phyloP scores from a whole-genome alignment of 1,140 invertebrate species.

The Hyles vespertilio region DNA sequence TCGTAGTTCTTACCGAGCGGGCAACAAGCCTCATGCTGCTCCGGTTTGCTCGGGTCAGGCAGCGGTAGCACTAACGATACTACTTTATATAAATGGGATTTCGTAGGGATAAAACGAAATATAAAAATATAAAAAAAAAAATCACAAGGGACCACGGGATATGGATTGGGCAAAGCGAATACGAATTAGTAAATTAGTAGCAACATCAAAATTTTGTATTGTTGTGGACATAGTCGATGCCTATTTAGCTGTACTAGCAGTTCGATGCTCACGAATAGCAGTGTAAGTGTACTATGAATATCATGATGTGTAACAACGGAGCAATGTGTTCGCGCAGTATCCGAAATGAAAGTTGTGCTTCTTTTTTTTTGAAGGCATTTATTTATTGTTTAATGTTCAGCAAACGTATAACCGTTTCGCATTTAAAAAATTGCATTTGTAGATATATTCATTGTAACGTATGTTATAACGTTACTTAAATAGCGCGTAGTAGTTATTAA shows the following conservation, averaged over 20 bases:
- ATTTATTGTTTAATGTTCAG: neutral
- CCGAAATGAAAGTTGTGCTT: neutral
- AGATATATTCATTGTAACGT: neutral
- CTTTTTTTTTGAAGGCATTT: constrained; percentile 2
- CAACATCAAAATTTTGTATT: constrained; percentile 41
- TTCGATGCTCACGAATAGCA: constrained; percentile 3
- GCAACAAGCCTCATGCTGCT: constrained; percentile 92
- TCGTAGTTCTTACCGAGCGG: constrained; percentile 81
- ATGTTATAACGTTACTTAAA: neutral
- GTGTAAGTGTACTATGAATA: constrained; percentile 3
- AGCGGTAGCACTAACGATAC: constrained; percentile 86
- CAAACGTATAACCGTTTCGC: too few relatives aligned
- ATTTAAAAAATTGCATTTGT: too few relatives aligned
- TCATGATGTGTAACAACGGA: constrained; percentile 6
- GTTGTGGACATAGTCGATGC: constrained; percentile 31
- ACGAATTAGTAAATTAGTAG: constrained; percentile 75
- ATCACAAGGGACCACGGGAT: constrained; percentile 39
- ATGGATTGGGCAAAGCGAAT: constrained; percentile 68
- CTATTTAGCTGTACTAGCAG: constrained; percentile 27
- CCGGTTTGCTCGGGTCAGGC: constrained; percentile 88
- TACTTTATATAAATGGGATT: constrained; percentile 69
- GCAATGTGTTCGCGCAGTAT: constrained; percentile 2
- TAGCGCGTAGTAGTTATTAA: constrained; percentile 5
- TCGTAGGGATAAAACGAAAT: constrained; percentile 52
- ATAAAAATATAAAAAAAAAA: constrained; percentile 55